phyloP scores from a whole-genome alignment of 2,888 invertebrate species.

The Brachynemurus nebulosus region DNA sequence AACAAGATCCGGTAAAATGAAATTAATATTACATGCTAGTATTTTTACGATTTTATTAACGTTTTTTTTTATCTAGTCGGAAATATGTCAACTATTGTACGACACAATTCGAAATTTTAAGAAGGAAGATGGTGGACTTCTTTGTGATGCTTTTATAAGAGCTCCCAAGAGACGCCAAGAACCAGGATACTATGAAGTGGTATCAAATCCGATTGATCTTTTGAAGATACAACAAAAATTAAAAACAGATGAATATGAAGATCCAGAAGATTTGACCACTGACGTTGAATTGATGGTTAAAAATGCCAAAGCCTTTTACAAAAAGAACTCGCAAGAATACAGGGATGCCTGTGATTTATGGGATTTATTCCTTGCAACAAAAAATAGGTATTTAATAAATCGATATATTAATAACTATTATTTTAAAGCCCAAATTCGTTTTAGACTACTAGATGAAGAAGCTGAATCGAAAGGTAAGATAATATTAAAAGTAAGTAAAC shows the following conservation, averaged over 20 bases:
- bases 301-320: constrained; percentile 93
- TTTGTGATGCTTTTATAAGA: constrained; percentile 90
- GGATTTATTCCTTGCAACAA: constrained; percentile 61
- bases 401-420: not conserved
- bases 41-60: constrained; percentile 9
- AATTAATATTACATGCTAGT: constrained; percentile 11
- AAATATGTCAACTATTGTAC: constrained; percentile 82
- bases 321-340: constrained; percentile 69
- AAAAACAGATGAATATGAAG: constrained; percentile 93
- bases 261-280: constrained; percentile 76
- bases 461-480: constrained; percentile 37
- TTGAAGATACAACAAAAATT: constrained; percentile 90
- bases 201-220: constrained; percentile 89
- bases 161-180: constrained; percentile 89
- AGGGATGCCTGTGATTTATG: constrained; percentile 81
- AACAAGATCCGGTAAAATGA: constrained; percentile 56
- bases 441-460: constrained; percentile 32
- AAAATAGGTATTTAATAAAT: constrained; percentile 30
- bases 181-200: constrained; percentile 82
- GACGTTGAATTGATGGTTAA: constrained; percentile 86
- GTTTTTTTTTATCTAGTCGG: constrained; percentile 39
- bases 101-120: constrained; percentile 83
- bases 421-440: constrained; percentile 10
- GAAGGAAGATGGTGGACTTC: constrained; percentile 76
- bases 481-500: constrained; percentile 37